These are phyloP conservation scores for Drosophila albomicans DNA, from an alignment of 1,140 invertebrate species.

Conservation along the genomic window DNA sequence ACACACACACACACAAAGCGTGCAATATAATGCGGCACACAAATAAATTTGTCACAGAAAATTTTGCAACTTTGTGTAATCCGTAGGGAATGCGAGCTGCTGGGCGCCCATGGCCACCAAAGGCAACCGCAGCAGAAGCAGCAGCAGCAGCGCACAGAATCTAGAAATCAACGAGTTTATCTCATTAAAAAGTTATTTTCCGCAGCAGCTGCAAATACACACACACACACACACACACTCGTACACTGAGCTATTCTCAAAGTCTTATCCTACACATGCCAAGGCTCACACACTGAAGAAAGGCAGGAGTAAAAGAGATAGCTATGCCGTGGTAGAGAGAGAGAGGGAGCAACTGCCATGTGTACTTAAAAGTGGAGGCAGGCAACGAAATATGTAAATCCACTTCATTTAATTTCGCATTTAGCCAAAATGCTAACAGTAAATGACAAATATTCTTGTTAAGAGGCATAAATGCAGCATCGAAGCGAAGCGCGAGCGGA, in stretches of 20 bases:
- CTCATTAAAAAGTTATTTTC: conserved; percentile 84
- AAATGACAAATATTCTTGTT: conserved; percentile 84
- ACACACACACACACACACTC: conserved; percentile 36
- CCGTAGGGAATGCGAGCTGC: conserved; percentile 60
- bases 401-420: conserved; percentile 84
- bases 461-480: conserved; percentile 77
- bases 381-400: conserved; percentile 81
- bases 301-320: background rate
- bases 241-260: conserved; percentile 21
- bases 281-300: conserved; percentile 23
- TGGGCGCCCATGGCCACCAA: conserved; percentile 63
- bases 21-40: conserved; percentile 81
- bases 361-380: conserved; percentile 78
- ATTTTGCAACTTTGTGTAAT: conserved; percentile 83
- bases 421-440: conserved; percentile 83
- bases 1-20: conserved; percentile 22
- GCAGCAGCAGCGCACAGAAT: conserved; percentile 76
- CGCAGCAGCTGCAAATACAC: conserved; percentile 80
- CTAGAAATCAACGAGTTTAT: conserved; percentile 84
- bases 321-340: background rate
- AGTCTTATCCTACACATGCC: conserved; percentile 76
- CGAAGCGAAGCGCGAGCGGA: background rate
- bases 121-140: conserved; percentile 69
- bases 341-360: conserved; percentile 39
- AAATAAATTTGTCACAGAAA: conserved; percentile 83